Evolutionary conservation across 2,888 invertebrate genomes (phyloP).

Genomic region (Scaptomyza parva): DNA sequence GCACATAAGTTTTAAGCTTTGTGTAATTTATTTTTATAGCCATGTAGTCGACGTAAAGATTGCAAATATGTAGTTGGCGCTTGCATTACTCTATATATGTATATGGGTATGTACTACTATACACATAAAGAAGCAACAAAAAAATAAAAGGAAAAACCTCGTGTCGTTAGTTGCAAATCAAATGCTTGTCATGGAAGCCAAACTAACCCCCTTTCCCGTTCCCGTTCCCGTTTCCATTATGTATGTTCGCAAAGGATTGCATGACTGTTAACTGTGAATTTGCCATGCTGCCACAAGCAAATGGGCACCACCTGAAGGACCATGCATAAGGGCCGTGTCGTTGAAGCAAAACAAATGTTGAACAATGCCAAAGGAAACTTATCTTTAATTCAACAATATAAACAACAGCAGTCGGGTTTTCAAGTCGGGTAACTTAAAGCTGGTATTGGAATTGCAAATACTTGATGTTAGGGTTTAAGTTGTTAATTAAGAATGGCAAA

Average conservation of each 20-base stretch:
- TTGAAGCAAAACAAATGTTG: constrained; percentile 14
- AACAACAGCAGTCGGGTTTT: not conserved
- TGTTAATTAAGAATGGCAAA: no score
- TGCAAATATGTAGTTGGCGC: constrained; percentile 75
- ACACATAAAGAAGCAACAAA: constrained; percentile 1
- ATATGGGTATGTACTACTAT: not conserved
- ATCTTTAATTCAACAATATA: constrained; percentile 4
- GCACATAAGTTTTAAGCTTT: constrained; percentile 78
- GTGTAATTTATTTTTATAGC: constrained; percentile 78
- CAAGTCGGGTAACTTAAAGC: not conserved
- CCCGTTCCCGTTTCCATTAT: constrained; percentile 14
- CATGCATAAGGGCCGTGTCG: no score
- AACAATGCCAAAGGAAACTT: not conserved
- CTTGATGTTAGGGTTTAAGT: not conserved
- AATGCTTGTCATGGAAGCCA: constrained; percentile 45
- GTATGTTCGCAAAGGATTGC: constrained; percentile 32
- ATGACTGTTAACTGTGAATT: constrained; percentile 47
- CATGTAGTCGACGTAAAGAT: constrained; percentile 74
- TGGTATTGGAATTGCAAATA: not conserved
- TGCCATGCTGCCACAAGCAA: constrained; percentile 20
- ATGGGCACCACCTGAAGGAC: constrained; percentile 26
- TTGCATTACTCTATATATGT: constrained; percentile 14
- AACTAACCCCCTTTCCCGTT: constrained; percentile 6
- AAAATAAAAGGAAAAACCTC: constrained; percentile 24
- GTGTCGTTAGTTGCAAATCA: constrained; percentile 63